These are phyloP conservation scores for Xerus inauris DNA, from an alignment of 2,113 vertebrate species.

Conservation along the genomic window DNA sequence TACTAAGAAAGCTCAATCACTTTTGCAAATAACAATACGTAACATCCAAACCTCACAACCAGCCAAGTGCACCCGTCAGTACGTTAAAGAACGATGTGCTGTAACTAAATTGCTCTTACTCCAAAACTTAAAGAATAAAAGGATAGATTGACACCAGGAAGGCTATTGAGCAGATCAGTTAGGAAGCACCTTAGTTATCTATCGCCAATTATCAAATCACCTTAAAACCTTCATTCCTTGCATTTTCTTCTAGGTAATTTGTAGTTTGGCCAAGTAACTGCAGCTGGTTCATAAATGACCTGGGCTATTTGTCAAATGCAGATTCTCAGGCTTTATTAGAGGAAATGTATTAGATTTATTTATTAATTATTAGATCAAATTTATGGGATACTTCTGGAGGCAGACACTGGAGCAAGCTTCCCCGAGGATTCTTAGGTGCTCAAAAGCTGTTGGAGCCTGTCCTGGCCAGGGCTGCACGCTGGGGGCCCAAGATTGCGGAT, in stretches of 20 bases:
- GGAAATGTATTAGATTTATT: too few species aligned
- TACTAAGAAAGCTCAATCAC: accelerated
- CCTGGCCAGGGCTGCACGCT: too few species aligned
- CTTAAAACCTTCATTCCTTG: neutral
- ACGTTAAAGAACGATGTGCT: accelerated
- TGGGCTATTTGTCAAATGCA: too few species aligned
- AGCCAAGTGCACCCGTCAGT: too few species aligned
- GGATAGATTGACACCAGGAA: neutral
- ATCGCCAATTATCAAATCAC: neutral
- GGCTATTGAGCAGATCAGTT: neutral
- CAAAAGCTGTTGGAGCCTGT: too few species aligned
- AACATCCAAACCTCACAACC: neutral
- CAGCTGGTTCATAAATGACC: too few species aligned
- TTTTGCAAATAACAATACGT: neutral
- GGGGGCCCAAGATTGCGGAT: neutral
- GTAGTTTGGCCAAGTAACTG: neutral
- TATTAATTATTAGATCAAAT: too few species aligned
- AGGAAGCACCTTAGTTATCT: neutral
- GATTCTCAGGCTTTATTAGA: too few species aligned
- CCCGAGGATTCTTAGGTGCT: too few species aligned
- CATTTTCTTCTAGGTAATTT: neutral
- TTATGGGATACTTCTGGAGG: too few species aligned
- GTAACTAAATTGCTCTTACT: neutral
- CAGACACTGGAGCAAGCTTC: too few species aligned
- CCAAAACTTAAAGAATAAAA: neutral